Base-by-base conservation (phyloP, 1,140 invertebrate genomes). In the Neodiprion pinetum region DNA sequence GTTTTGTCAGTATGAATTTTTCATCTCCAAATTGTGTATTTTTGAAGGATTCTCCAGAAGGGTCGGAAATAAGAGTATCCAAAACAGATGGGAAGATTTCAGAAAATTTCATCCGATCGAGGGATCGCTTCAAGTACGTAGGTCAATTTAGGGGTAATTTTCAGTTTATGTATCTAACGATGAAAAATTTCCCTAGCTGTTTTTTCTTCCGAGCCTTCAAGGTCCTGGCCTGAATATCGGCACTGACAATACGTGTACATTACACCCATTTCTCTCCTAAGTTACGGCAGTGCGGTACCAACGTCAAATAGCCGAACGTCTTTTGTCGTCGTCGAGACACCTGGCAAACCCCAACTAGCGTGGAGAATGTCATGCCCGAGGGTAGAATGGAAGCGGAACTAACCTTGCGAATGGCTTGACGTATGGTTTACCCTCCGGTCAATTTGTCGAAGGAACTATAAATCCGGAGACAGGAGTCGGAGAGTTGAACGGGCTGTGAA, bases 391-490 rank as follows among this genome's bases (percentile, higher is more conserved):
- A 61, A 61, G 53, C 53, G 53, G 53, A 61, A 61, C 53, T 61
- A 61, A 61, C 53, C 53, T 61, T 61, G 53, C 53, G 53, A 61
- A 61, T 61, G 53, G n/a, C 53, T 61, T 12, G 53, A 61, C 11
- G 53, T 12, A 61, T 61, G 28, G 28, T 61, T 61, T 61, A 61
- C 53, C 53, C 53, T 61, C 53, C n/a, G 53, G 53, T 61, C 53
- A 61, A 61, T 61, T 61, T 61, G 53, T 61, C 53, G 53, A 61
- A 61, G 53, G 53, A 61, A 61, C 53, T 61, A 61, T 61, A 61
- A 61, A 61, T 61, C 53, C 53, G 53, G 53, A 40, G 28, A 40
- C 28, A 40, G 28, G 28, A 40, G 53, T 61, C 53, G 28, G 11
- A 61, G 53, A 61, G n/a, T 61, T 61, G n/a, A 12, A 61, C 53